Evolutionary conservation across 2,888 invertebrate genomes (phyloP).

Genomic region (Latrodectus hesperus): DNA sequence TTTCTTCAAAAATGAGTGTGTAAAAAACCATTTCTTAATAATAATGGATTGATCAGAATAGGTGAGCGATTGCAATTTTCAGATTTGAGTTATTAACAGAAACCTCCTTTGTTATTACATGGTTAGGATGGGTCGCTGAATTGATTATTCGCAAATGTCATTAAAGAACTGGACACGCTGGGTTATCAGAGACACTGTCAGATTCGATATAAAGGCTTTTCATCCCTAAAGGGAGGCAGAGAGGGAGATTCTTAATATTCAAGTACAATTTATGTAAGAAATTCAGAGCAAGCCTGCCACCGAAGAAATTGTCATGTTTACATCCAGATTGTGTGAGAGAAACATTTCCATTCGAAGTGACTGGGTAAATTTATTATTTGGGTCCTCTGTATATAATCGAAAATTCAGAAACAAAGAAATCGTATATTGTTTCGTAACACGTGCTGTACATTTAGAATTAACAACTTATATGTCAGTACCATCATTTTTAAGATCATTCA

Average conservation of each 20-base stretch:
- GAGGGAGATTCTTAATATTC: background rate
- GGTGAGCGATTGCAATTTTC: slow-evolving; percentile 2
- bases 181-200: background rate
- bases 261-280: slow-evolving; percentile 4
- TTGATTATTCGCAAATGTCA: background rate
- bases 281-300: background rate
- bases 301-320: background rate
- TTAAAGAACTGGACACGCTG: background rate
- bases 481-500: too few relatives aligned
- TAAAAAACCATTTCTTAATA: background rate
- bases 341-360: background rate
- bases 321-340: background rate
- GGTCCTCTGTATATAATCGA: too few relatives aligned
- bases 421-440: too few relatives aligned
- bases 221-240: background rate
- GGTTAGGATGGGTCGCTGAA: background rate
- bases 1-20: background rate
- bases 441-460: too few relatives aligned
- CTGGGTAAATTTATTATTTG: background rate
- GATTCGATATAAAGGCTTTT: slow-evolving; percentile 1
- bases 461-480: too few relatives aligned
- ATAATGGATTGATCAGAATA: background rate
- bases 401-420: too few relatives aligned
- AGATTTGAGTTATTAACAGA: background rate
- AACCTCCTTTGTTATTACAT: background rate